Evolutionary conservation across 2,888 invertebrate species (phyloP), one percentile per base, ranked within the genome.

Genomic region (Polylopha cassiicola): DNA sequence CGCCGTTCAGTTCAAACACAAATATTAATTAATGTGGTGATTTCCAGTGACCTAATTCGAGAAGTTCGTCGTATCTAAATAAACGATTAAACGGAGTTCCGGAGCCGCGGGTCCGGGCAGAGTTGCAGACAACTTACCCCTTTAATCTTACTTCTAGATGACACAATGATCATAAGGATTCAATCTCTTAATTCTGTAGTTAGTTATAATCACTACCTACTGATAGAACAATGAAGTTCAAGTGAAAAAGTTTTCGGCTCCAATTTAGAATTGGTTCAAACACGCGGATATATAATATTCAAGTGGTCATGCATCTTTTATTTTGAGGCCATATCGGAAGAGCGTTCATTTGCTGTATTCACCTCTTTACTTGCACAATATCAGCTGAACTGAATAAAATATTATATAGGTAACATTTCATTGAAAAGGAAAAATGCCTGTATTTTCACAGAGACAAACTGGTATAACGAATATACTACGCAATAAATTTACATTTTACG

Each of bases 21-120:
- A 81, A 82, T 80, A 82, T 82, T 81, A 82, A 82, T 82, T 81
- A 82, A 74, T 73, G 72, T 70, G 71, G 70, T 71, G 65, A 72
- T 81, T 77, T 72, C 72, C 73, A 71, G 62, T 75, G 72, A 77
- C 75, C 74, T 80, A 78, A 80, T 79, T 76, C 61, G 71, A 69
- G 74, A 79, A 79, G 69, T 84, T 78, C 55, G 61, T 61, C 73
- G 74, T 76, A 73, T 77, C 79, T 73, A 74, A 76, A 75, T 75
- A 80, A 74, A 82, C 78, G 80, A 79, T 78, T 73, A 73, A 75
- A 79, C 73, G 76, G 69, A 66, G 66, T 64, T 51, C 50, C 47
- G 43, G 36, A 47, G 47, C 39, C 38, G 33, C 32, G 43, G 34
- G 43, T 11, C 43, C 39, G 31, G 41, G 43, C 43, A 44, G 44